phyloP scores from a whole-genome alignment of 2,888 invertebrate species.

The Leptodirus hochenwartii region DNA sequence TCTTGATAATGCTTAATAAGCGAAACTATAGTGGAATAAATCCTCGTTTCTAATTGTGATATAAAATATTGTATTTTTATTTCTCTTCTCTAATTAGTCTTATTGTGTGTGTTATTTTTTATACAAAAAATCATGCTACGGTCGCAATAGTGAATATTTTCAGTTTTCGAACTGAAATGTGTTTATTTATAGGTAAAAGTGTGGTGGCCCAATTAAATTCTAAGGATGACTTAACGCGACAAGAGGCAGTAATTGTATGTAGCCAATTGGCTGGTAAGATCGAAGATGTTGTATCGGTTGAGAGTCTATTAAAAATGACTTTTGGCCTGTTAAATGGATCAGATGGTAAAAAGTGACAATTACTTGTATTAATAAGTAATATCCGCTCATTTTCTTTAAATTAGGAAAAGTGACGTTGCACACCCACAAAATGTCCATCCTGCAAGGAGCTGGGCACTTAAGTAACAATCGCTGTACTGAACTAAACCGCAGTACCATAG shows the following conservation, averaged over 20 bases:
- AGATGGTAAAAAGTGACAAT: constrained; percentile 47
- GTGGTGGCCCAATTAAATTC: constrained; percentile 60
- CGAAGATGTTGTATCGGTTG: constrained; percentile 43
- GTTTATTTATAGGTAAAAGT: not conserved
- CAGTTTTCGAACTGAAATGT: no score
- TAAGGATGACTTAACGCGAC: constrained; percentile 61
- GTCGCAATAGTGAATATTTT: no score
- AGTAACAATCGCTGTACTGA: no score
- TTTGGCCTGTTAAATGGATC: constrained; percentile 76
- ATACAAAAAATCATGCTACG: no score
- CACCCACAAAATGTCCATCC: constrained; percentile 7
- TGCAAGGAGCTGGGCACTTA: constrained; percentile 51
- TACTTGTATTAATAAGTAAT: not conserved
- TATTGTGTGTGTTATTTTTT: no score
- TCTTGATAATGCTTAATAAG: no score
- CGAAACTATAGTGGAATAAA: no score
- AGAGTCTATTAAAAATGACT: constrained; percentile 44
- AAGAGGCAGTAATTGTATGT: constrained; percentile 55
- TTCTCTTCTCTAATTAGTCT: no score
- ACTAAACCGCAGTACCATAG: no score
- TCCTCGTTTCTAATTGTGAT: no score
- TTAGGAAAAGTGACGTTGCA: not conserved
- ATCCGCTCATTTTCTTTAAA: not conserved
- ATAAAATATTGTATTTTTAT: no score
- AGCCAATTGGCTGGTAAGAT: constrained; percentile 54